phyloP scores from a whole-genome alignment of 2,888 invertebrate species.

The Asteroscopus sphinx region DNA sequence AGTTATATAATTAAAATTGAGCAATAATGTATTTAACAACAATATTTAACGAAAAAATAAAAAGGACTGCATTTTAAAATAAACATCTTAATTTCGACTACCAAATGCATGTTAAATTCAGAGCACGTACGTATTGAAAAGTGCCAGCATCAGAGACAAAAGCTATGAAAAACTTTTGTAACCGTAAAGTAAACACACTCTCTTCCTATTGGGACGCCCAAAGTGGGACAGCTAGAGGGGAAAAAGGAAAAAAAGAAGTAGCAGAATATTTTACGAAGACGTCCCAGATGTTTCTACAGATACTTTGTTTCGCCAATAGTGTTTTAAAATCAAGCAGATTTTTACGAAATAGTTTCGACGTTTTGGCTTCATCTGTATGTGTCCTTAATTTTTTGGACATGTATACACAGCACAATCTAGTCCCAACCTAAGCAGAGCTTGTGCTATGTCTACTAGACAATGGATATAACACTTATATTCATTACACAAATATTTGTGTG shows the following conservation, averaged over 20 bases:
- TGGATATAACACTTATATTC: too few relatives aligned
- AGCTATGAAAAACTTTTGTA: constrained; percentile 61
- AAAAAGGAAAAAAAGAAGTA: constrained; percentile 55
- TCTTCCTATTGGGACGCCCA: constrained; percentile 55
- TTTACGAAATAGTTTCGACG: constrained; percentile 17
- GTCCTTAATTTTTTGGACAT: too few relatives aligned
- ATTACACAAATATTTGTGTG: too few relatives aligned
- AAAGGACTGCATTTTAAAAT: constrained; percentile 35
- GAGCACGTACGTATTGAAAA: constrained; percentile 54
- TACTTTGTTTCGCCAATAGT: constrained; percentile 57
- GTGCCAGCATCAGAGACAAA: constrained; percentile 51
- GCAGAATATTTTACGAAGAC: constrained; percentile 52
- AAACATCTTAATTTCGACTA: constrained; percentile 39
- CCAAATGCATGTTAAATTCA: constrained; percentile 43
- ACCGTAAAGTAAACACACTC: constrained; percentile 58
- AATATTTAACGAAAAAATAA: constrained; percentile 11
- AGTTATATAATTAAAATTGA: constrained; percentile 4
- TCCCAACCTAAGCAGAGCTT: too few relatives aligned
- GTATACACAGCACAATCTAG: too few relatives aligned
- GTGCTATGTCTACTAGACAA: too few relatives aligned
- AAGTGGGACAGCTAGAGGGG: constrained; percentile 56
- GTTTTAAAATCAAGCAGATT: constrained; percentile 47
- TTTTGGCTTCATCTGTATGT: neutral
- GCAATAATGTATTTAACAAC: constrained; percentile 5
- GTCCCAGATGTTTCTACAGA: constrained; percentile 56